A percentile compares a stretch with the other conserved stretches of the same genome.
phyloP scores from a whole-genome alignment of 2,797 vertebrate genomes.

The Sebastiscus tertius region DNA sequence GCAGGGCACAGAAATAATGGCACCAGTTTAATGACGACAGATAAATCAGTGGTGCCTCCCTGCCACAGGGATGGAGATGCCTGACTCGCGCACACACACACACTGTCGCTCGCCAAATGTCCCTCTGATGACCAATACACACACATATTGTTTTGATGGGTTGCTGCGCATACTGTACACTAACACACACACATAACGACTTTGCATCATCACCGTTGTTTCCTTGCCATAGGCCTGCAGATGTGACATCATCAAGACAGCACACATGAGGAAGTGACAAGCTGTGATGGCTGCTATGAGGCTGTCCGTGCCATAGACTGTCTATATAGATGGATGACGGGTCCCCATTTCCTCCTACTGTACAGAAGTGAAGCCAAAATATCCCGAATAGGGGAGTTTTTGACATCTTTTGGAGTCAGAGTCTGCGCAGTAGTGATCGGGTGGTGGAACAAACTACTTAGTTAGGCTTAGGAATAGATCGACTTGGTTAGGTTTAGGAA shows the following conservation, averaged over 20 bases:
- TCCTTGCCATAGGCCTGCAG: conserved; percentile 1
- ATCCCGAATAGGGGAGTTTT: rapidly evolving
- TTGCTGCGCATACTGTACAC: conserved; percentile 5
- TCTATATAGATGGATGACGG: too few species aligned
- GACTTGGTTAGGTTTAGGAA: too few species aligned
- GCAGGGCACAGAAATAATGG: conserved; percentile 88
- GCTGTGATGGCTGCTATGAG: not conserved
- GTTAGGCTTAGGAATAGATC: too few species aligned
- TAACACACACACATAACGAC: conserved; percentile 8
- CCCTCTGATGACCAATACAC: conserved; percentile 51
- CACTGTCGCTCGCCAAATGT: conserved; percentile 25
- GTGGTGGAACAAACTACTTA: too few species aligned
- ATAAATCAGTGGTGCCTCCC: conserved; percentile 95
- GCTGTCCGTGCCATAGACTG: not conserved
- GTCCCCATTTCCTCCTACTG: too few species aligned
- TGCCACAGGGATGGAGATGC: conserved; percentile 92
- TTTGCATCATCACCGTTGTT: conserved; percentile 9
- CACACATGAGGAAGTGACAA: not conserved
- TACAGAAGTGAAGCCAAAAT: too few species aligned
- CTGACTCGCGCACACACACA: conserved; percentile 4
- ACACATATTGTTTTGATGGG: conserved; percentile 18
- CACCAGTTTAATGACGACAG: conserved; percentile 92
- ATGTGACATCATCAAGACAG: conserved; percentile 18
- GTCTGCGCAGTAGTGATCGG: rapidly evolving
- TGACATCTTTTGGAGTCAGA: rapidly evolving